Conservation (phyloP, 1,140 invertebrate species). For the Venturia canescens region DNA sequence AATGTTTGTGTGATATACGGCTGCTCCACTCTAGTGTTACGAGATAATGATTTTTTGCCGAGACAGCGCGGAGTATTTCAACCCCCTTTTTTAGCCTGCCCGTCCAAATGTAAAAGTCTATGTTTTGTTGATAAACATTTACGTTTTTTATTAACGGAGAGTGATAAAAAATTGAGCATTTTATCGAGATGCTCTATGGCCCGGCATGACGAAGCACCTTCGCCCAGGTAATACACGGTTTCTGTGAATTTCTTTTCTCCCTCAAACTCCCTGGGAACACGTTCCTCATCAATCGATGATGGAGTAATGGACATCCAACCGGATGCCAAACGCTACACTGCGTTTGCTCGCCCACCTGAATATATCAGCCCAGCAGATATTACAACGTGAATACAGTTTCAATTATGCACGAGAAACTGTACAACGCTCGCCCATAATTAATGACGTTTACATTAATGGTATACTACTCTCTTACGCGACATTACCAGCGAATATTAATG, state of each 20-base stretch:
- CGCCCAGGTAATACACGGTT: too few relatives aligned
- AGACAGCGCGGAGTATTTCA: not conserved
- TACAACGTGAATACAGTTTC: not conserved
- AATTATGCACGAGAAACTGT: not conserved
- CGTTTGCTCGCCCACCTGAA: not conserved
- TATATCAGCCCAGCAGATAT: not conserved
- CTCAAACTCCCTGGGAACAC: too few relatives aligned
- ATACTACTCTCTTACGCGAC: not conserved
- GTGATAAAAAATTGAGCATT: too few relatives aligned
- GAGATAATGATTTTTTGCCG: conserved; percentile 10
- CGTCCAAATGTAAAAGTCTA: not conserved
- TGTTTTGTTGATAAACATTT: not conserved
- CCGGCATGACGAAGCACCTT: too few relatives aligned
- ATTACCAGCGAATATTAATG: not conserved
- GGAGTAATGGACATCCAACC: not conserved
- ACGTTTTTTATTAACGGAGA: not conserved
- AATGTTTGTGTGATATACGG: not conserved
- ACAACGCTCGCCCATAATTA: not conserved
- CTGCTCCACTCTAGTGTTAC: not conserved
- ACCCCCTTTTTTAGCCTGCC: not conserved
- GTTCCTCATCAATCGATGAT: not conserved
- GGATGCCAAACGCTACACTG: not conserved
- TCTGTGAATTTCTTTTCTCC: too few relatives aligned
- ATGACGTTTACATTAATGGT: not conserved
- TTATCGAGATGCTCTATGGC: too few relatives aligned